Evolutionary conservation across 2,888 invertebrate species (phyloP), one percentile per base, ranked within the genome.

Genomic region (Melinaea marsaeus): DNA sequence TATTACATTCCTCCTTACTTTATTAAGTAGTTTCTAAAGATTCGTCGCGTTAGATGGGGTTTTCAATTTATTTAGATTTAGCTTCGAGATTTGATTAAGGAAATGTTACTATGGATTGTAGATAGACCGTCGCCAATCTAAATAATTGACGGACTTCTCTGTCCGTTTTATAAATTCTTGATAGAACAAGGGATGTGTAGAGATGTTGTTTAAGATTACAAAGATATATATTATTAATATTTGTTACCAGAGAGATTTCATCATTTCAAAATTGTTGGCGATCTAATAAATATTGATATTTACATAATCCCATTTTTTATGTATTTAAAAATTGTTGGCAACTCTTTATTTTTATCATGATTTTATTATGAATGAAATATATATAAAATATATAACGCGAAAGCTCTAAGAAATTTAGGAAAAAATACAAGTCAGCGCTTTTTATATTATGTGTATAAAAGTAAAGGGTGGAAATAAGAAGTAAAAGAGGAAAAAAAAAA

Each of bases 391-490:
- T 13, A 13, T 9, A 51, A 42, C 4, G 45, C n/a, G 7, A 32
- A 46, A n/a, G 6, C 32, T 51, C 22, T 5, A 22, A 4, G 22
- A 22, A 4, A 51, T 32, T 32, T 7, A 51, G 34, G 37, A 13
- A 47, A 60, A 55, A 59, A 83, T 71, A 74, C 84, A 22, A 22
- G 22, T 88, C 86, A 62, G 84, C 66, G 64, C 66, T 69, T 74
- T 79, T 80, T 79, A 65, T 70, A 82, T 80, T 84, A 79, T 80
- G 78, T 80, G 80, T 84, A 86, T 86, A 88, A 85, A 85, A 89
- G 88, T 90, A 90, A 90, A 89, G 90, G 89, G 89, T 90, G 85
- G 85, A 88, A 88, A 86, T 84, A 88, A 90, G 87, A 87, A 88
- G 90, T 88, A 90, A 90, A 89, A 90, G 86, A 86, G 86, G 86